Percentiles rank a stretch among this genome's conserved stretches.
Evolutionary conservation across 1,140 invertebrate genomes (phyloP).

Genomic region (Tetramorium alpestre): DNA sequence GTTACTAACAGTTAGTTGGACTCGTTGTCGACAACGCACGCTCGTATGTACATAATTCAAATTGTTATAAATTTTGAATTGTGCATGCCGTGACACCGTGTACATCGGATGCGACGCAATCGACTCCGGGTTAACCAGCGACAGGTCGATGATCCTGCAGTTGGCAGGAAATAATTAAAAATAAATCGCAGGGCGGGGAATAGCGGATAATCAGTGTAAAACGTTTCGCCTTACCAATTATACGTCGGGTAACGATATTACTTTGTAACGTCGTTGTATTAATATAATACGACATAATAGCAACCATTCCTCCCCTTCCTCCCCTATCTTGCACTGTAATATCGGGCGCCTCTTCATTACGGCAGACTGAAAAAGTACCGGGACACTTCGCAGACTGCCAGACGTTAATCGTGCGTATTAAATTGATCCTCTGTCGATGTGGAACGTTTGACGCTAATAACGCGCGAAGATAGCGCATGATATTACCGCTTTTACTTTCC

Average conservation of each 20-base stretch:
- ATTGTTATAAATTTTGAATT: conserved; percentile 37
- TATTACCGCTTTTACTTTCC: conserved; percentile 46
- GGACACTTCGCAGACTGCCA: conserved; percentile 58
- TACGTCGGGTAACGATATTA: conserved; percentile 69
- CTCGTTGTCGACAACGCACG: background rate
- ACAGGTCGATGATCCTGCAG: conserved; percentile 65
- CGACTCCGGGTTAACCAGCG: conserved; percentile 61
- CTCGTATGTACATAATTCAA: conserved; percentile 1
- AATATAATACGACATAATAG: conserved; percentile 59
- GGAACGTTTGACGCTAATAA: conserved; percentile 39
- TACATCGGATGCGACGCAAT: conserved; percentile 47
- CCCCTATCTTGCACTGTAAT: conserved; percentile 43
- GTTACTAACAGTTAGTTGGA: background rate
- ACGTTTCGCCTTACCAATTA: conserved; percentile 72
- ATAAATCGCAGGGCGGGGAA: conserved; percentile 59
- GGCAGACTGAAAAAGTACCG: conserved; percentile 68
- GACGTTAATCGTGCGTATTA: conserved; percentile 68
- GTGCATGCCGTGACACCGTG: conserved; percentile 42
- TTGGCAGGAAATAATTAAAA: conserved; percentile 74
- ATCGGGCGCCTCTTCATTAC: conserved; percentile 67
- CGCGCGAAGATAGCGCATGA: conserved; percentile 38
- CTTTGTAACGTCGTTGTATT: conserved; percentile 64
- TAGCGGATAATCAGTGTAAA: conserved; percentile 69
- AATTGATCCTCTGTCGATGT: conserved; percentile 56
- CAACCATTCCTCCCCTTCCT: conserved; percentile 7